These are phyloP conservation scores for Acipenser transmontanus DNA, from an alignment of 2,797 vertebrate species.

Conservation along the genomic window DNA sequence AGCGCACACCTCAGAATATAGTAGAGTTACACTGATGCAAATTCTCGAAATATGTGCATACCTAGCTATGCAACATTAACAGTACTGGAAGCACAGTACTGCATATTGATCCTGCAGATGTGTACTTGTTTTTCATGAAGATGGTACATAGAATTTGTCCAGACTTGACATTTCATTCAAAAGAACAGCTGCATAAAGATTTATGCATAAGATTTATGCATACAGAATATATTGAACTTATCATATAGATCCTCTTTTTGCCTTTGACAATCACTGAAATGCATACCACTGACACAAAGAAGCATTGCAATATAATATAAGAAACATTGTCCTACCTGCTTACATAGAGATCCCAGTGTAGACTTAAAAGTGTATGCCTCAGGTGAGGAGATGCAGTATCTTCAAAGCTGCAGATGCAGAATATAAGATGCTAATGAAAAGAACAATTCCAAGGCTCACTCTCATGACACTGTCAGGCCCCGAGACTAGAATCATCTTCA, in stretches of 20 bases:
- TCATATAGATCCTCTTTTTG: neutral
- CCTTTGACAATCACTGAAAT: neutral
- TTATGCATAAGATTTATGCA: neutral
- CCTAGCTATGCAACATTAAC: neutral
- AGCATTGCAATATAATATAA: constrained; percentile 27
- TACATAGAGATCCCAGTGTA: constrained; percentile 24
- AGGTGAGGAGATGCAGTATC: constrained; percentile 22
- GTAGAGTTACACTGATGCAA: too few relatives aligned
- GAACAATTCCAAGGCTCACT: constrained; percentile 57
- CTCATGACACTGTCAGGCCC: constrained; percentile 48
- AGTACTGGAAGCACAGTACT: neutral
- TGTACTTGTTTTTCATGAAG: neutral
- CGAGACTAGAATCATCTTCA: constrained; percentile 55
- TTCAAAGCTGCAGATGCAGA: constrained; percentile 35
- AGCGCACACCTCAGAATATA: too few relatives aligned
- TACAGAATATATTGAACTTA: neutral
- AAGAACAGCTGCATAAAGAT: neutral
- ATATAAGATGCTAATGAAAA: constrained; percentile 22
- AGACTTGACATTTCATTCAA: neutral
- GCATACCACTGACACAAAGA: constrained; percentile 21
- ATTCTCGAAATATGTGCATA: too few relatives aligned
- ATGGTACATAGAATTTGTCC: neutral
- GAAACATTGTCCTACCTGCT: constrained; percentile 51
- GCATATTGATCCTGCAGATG: neutral
- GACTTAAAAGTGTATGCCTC: constrained; percentile 21